Evolutionary conservation across 2,888 invertebrate genomes (phyloP), one percentile per base, ranked within the genome.

Genomic region (Scaptomyza cyrtandrae): DNA sequence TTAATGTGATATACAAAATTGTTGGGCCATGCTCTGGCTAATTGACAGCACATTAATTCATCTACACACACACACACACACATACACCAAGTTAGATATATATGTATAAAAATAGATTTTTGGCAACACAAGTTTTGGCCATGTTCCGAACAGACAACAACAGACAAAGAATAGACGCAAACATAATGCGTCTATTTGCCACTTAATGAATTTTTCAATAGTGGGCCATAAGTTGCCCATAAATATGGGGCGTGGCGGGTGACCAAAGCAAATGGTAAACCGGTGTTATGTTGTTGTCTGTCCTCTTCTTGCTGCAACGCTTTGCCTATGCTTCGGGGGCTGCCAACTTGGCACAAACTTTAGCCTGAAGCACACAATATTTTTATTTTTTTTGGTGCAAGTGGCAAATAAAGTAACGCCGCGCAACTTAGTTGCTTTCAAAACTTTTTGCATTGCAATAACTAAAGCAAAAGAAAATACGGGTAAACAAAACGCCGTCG

Each of bases 131-230:
- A 62, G 57, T 67, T 65, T 71, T 71, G 39, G 59, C 27, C 53
- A 35, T 64, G 75, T 66, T 50, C 10, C 35, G 35, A n/a, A 19
- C 13, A 5, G 2, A 31, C 9, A 7, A 14, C 6, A 14, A 39
- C 37, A 37, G 5, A 7, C n/a, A 31, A 16, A 14, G 3, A 33
- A 9, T 49, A 19, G 33, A 49, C 53, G 50, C 52, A 44, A 53
- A 46, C 75, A 86, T 81, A 81, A 86, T 81, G 83, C 86, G 79
- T 77, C 75, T 81, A 75, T 83, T 81, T 84, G 86, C 67, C 84
- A 83, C 84, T 84, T 84, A 86, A 83, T 83, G 83, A 81, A 83
- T 79, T 80, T 75, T 78, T 59, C 66, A 61, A 58, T 49, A 49
- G 53, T 58, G 31, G 48, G 49, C 55, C 46, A 56, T 57, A 62